A percentile compares a stretch with the other conserved stretches of the same genome.
Conservation (phyloP, 2,888 invertebrate genomes). For the Volucella bombylans region DNA sequence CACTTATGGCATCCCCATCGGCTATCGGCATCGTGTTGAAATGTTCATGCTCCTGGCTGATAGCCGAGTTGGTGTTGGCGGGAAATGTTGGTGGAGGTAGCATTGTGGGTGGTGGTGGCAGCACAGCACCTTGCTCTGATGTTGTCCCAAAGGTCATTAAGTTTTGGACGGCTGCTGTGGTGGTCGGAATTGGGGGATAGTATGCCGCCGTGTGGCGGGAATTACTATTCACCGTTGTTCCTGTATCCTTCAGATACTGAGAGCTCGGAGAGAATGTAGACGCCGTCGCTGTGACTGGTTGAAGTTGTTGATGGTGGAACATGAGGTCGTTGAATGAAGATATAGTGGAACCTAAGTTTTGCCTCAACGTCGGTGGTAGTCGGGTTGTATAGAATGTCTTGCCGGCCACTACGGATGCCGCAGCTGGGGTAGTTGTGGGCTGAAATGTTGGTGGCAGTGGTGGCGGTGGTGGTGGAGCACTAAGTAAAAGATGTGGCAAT, state of each 20-base stretch:
- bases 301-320: slow-evolving; percentile 71
- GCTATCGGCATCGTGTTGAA: slow-evolving; percentile 65
- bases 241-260: slow-evolving; percentile 45
- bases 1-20: slow-evolving; percentile 52
- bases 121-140: slow-evolving; percentile 43
- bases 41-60: slow-evolving; percentile 72
- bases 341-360: slow-evolving; percentile 70
- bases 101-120: slow-evolving; percentile 61
- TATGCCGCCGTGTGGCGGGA: slow-evolving; percentile 55
- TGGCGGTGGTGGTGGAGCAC: slow-evolving; percentile 47
- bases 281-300: slow-evolving; percentile 40
- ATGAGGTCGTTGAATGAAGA: slow-evolving; percentile 68
- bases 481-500: slow-evolving; percentile 61
- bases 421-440: not conserved
- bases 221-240: slow-evolving; percentile 41
- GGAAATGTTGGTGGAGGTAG: slow-evolving; percentile 65
- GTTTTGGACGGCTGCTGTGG: slow-evolving; percentile 53
- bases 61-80: slow-evolving; percentile 73
- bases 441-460: slow-evolving; percentile 39
- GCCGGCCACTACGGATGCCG: slow-evolving; percentile 1
- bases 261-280: slow-evolving; percentile 35
- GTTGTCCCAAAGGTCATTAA: slow-evolving; percentile 70
- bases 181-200: slow-evolving; percentile 50
- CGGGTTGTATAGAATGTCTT: slow-evolving; percentile 63
- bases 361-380: slow-evolving; percentile 53